Evolutionary conservation across 2,888 invertebrate genomes (phyloP).

Genomic region (Gibbula magus): DNA sequence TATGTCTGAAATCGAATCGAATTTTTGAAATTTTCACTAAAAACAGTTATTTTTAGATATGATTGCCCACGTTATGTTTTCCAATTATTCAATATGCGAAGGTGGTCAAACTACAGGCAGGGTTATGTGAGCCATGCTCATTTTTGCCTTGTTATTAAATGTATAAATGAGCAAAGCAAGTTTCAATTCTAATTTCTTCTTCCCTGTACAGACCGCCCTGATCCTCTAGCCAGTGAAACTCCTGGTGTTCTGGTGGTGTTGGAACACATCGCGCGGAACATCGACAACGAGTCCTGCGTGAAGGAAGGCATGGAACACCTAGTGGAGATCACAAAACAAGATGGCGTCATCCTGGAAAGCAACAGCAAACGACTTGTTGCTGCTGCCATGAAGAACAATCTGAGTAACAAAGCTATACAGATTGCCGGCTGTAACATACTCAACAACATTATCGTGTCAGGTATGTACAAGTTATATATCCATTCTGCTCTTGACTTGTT

Average conservation of each 20-base stretch:
- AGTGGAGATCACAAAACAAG: conserved; percentile 56
- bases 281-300: conserved; percentile 65
- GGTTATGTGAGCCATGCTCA: too few species aligned
- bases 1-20: too few species aligned
- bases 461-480: conserved; percentile 42
- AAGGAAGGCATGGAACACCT: conserved; percentile 63
- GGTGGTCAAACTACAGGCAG: too few species aligned
- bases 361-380: conserved; percentile 65
- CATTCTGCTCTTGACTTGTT: background rate
- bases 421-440: conserved; percentile 63
- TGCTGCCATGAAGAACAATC: conserved; percentile 69
- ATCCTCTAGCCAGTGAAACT: conserved; percentile 55
- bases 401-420: conserved; percentile 61
- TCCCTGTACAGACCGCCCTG: conserved; percentile 33
- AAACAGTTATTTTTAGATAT: too few species aligned
- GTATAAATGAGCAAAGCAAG: too few species aligned
- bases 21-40: too few species aligned
- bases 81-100: too few species aligned
- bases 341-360: conserved; percentile 52
- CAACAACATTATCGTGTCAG: conserved; percentile 61
- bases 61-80: too few species aligned
- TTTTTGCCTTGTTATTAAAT: too few species aligned
- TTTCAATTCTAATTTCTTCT: background rate
- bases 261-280: conserved; percentile 62
- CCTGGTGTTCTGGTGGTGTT: conserved; percentile 58